A percentile compares a stretch with the other conserved stretches of the same genome.
Conservation (phyloP, 1,140 invertebrate species). For the Drosophila oshimai region DNA sequence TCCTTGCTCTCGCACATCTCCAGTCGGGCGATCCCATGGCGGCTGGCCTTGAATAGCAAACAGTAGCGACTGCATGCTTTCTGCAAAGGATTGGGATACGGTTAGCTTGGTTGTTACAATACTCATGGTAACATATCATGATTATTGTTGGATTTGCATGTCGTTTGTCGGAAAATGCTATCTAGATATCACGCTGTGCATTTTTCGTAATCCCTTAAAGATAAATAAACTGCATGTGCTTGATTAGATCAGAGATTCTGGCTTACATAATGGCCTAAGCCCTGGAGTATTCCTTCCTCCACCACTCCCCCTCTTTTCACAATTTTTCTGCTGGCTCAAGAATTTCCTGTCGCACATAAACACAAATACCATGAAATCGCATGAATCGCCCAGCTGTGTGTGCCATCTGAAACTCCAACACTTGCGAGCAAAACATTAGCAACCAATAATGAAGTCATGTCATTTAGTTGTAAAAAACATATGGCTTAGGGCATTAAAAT, state of each 20-base stretch:
- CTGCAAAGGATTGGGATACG: constrained; percentile 28
- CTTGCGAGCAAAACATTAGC: background rate
- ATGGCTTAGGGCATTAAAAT: too few species aligned
- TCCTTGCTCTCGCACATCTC: constrained; percentile 92
- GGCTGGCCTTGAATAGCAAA: constrained; percentile 90
- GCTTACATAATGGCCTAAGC: background rate
- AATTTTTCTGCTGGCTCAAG: constrained; percentile 42
- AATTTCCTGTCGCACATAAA: constrained; percentile 62
- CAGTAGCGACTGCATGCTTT: constrained; percentile 80
- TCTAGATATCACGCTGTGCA: too few species aligned
- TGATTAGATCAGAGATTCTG: background rate
- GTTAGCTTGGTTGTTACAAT: background rate
- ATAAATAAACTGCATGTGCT: background rate
- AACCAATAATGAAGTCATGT: too few species aligned
- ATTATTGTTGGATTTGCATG: too few species aligned
- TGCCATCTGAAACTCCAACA: constrained; percentile 13
- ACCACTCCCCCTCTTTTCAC: background rate
- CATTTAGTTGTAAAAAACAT: background rate
- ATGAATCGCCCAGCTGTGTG: constrained; percentile 41
- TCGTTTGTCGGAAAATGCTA: too few species aligned
- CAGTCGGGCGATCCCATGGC: constrained; percentile 91
- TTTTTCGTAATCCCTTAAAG: background rate
- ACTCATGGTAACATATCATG: too few species aligned
- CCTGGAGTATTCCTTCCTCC: background rate
- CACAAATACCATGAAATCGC: constrained; percentile 27